Conservation (phyloP, 2,113 vertebrate genomes). For the Phylloscopus whistleri region DNA sequence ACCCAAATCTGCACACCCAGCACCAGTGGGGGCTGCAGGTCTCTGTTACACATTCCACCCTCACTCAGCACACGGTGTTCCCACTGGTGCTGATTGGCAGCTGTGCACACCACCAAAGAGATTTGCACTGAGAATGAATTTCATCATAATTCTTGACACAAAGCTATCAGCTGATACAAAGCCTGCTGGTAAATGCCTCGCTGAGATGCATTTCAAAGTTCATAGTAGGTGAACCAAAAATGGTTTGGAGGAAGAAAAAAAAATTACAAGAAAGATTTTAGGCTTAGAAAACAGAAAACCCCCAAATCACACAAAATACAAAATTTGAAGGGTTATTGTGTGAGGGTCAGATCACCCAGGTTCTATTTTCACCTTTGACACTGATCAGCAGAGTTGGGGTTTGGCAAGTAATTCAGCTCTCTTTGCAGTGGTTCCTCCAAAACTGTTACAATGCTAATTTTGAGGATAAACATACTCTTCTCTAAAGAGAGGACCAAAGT, state of each 20-base stretch:
- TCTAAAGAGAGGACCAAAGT: neutral
- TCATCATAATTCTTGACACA: neutral
- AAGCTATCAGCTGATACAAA: neutral
- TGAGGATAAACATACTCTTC: neutral
- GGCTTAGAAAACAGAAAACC: neutral
- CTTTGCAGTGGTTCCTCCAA: neutral
- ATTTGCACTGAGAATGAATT: neutral
- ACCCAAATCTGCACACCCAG: neutral
- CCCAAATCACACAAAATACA: neutral
- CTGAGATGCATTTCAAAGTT: constrained; percentile 36
- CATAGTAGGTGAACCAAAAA: neutral
- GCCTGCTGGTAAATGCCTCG: constrained; percentile 30
- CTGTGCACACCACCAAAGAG: neutral
- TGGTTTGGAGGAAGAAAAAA: neutral
- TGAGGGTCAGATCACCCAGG: neutral
- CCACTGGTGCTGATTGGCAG: neutral
- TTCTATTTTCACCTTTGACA: neutral
- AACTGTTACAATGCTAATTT: neutral
- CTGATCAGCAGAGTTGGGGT: neutral
- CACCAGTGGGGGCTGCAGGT: neutral
- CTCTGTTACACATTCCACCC: neutral
- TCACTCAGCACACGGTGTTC: neutral
- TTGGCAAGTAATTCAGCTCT: neutral
- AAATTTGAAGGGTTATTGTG: neutral
- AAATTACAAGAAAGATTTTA: neutral